phyloP scores from a whole-genome alignment of 2,113 vertebrate species.

The Paracyprichromis sp. region DNA sequence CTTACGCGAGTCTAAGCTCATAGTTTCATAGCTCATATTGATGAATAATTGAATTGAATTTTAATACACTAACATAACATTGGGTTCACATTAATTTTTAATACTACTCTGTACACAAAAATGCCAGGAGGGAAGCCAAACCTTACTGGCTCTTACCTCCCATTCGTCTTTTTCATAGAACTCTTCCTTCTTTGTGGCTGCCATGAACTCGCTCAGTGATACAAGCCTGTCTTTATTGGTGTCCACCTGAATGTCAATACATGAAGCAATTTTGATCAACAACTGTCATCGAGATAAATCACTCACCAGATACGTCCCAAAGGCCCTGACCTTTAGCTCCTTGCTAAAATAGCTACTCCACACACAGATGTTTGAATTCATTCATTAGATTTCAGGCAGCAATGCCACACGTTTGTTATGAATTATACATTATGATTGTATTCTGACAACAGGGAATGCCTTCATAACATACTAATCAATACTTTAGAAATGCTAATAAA shows the following conservation, averaged over 20 bases:
- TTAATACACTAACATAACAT: background rate
- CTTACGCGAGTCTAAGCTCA: background rate
- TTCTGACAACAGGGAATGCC: background rate
- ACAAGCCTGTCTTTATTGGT: conserved; percentile 83
- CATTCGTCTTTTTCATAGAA: conserved; percentile 86
- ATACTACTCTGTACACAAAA: background rate
- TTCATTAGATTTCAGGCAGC: background rate
- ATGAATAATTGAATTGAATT: background rate
- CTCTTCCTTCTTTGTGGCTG: conserved; percentile 80
- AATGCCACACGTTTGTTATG: background rate
- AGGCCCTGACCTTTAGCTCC: background rate
- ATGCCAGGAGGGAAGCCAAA: background rate
- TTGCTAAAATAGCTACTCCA: background rate
- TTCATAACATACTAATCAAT: background rate
- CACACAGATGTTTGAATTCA: background rate
- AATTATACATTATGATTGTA: background rate
- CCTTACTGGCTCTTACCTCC: conserved; percentile 72
- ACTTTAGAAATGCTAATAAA: background rate
- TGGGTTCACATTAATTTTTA: background rate
- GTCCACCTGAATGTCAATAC: conserved; percentile 75
- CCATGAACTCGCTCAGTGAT: conserved; percentile 83
- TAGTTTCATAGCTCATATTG: background rate
- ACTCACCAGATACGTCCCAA: background rate
- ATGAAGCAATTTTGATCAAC: background rate
- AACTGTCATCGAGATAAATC: background rate